Evolutionary conservation across 2,888 invertebrate genomes (phyloP), one percentile per base, ranked within the genome.

Genomic region (Xestoiulus laeticollis): DNA sequence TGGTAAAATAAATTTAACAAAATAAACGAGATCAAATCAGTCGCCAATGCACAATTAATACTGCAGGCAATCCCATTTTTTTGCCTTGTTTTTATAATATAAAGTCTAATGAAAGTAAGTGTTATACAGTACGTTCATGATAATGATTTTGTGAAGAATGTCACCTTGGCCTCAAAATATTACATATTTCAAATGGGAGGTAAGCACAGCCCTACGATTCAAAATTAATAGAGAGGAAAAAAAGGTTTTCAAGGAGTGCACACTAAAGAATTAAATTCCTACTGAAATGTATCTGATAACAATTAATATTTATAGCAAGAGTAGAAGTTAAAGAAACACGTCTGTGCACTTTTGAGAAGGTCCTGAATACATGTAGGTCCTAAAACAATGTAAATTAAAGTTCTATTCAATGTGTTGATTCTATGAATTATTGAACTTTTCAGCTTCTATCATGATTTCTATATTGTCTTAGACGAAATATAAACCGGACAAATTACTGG

Each of bases 1-100:
- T 26, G 16, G 30, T 30, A 30, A 16, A 78, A 78, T 78, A 78
- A 78, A 30, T 78, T 78, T 68, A 68, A 22, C 22, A 30, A 78
- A 78, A 78, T 78, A 78, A 78, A 78, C 78, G 78, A 78, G 78
- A 78, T 78, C 78, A 30, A 78, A 78, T 78, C 78, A 78, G 78
- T 16, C 78, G 30, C 78, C 78, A 78, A 26, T 26, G 78, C 78
- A 78, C 78, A 30, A 14, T 30, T 78, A 30, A 78, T 30, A 78
- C 78, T 78, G 14, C 30, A 10, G 78, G 78, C 78, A 30, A 30
- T 78, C 78, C 30, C 30, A 12, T 78, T 78, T 78, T 68, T 26
- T 68, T 78, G 30, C 26, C 30, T 3, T 26, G 30, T 78, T 78
- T 30, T 78, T 78, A 30, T 26, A 14, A 30, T 78, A 30, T 78